phyloP scores from a whole-genome alignment of 37 sponge, comb jelly and placozoan species.

The Ianthella basta region DNA sequence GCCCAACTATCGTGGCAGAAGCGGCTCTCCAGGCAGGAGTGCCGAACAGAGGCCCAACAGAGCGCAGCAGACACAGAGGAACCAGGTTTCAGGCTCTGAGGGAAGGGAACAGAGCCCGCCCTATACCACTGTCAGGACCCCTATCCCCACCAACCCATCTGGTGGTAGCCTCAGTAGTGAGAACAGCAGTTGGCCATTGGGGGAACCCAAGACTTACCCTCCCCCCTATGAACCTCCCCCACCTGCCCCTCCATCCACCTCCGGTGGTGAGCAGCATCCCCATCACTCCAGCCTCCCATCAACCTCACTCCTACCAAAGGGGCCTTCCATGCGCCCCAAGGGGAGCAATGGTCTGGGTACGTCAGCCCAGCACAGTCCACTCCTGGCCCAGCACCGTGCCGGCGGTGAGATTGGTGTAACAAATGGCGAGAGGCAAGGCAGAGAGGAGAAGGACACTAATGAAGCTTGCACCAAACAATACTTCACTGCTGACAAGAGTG shows the following conservation, averaged over 20 bases:
- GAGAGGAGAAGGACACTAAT: not conserved
- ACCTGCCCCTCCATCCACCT: not conserved
- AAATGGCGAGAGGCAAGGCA: too few species aligned
- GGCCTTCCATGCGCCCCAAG: not conserved
- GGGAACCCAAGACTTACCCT: not conserved
- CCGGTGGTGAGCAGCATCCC: slow-evolving; percentile 26
- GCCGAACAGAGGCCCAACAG: not conserved
- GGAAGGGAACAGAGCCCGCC: not conserved
- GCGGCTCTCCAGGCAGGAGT: not conserved
- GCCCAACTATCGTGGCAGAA: not conserved
- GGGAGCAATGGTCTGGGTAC: not conserved
- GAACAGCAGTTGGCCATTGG: not conserved
- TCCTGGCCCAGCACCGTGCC: not conserved
- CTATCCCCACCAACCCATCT: too few species aligned
- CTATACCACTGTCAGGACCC: too few species aligned
- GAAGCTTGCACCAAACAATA: not conserved
- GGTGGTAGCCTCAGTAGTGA: not conserved
- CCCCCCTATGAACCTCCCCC: slow-evolving; percentile 19
- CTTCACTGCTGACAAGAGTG: not conserved
- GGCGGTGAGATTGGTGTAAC: not conserved
- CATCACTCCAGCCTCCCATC: not conserved
- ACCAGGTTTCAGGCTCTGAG: not conserved
- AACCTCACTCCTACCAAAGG: not conserved
- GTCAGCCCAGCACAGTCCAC: not conserved
- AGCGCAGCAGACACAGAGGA: slow-evolving; percentile 6